Percentiles rank a stretch among this genome's conserved stretches.
Evolutionary conservation across 2,888 invertebrate genomes (phyloP).

Genomic region (Tetragonula carbonaria): DNA sequence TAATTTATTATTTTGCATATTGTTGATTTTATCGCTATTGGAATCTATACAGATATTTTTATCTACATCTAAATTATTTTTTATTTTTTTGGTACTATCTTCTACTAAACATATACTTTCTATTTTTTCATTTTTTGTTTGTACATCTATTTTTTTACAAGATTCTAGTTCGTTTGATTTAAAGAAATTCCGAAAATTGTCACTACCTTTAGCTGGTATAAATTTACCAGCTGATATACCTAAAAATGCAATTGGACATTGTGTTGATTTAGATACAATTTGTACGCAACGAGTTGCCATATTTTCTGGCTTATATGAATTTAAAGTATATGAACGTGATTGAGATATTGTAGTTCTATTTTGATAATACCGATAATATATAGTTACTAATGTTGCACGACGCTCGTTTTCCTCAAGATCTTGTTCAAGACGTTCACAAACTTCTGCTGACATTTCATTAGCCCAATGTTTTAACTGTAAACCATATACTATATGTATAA

Average conservation of each 20-base stretch:
- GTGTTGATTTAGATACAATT: slow-evolving; percentile 87
- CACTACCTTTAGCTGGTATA: slow-evolving; percentile 75
- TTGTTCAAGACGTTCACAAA: slow-evolving; percentile 92
- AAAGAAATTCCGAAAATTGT: slow-evolving; percentile 79
- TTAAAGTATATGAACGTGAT: slow-evolving; percentile 88
- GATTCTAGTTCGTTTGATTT: slow-evolving; percentile 77
- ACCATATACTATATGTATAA: slow-evolving; percentile 38
- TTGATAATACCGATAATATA: slow-evolving; percentile 86
- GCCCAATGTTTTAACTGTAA: slow-evolving; percentile 89
- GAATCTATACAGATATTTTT: background rate
- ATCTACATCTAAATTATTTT: background rate
- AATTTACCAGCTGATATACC: slow-evolving; percentile 85
- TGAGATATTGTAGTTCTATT: slow-evolving; percentile 74
- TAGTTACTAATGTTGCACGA: slow-evolving; percentile 91
- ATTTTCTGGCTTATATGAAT: slow-evolving; percentile 88
- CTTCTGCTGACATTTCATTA: slow-evolving; percentile 91
- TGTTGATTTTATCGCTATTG: slow-evolving; percentile 14
- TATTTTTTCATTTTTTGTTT: slow-evolving; percentile 59
- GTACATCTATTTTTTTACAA: slow-evolving; percentile 29
- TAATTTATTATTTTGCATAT: background rate
- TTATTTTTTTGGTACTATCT: background rate
- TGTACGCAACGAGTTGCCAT: slow-evolving; percentile 89
- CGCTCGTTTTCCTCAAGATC: slow-evolving; percentile 93
- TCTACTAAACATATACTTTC: background rate
- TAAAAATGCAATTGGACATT: slow-evolving; percentile 84